Evolutionary conservation across 2,888 invertebrate species (phyloP).

Genomic region (Macaria liturata): DNA sequence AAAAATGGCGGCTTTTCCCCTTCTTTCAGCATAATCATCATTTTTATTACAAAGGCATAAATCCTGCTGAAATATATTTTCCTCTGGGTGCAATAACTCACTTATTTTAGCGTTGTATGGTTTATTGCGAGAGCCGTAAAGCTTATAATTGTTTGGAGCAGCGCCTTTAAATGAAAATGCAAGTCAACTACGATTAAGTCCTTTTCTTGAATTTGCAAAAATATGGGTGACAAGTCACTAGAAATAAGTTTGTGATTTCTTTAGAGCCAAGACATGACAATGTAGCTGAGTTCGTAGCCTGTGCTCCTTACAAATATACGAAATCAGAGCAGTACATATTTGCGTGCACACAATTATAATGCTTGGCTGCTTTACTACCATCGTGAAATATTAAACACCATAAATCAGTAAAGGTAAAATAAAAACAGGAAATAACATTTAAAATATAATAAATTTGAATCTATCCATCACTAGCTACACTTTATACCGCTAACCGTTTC

Average conservation of each 20-base stretch:
- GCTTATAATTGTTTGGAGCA: slow-evolving; percentile 16
- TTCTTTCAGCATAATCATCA: slow-evolving; percentile 17
- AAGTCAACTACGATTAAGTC: slow-evolving; percentile 26
- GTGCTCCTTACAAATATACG: too few relatives aligned
- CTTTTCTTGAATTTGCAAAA: slow-evolving; percentile 30
- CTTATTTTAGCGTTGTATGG: not conserved
- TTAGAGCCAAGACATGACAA: too few relatives aligned
- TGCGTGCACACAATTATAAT: too few relatives aligned
- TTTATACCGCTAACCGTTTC: too few relatives aligned
- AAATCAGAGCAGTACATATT: too few relatives aligned
- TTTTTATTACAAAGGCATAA: slow-evolving; percentile 20
- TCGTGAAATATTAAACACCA: too few relatives aligned
- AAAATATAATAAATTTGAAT: too few relatives aligned
- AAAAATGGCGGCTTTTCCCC: slow-evolving; percentile 7
- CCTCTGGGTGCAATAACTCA: slow-evolving; percentile 11
- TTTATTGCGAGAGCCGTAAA: slow-evolving; percentile 13
- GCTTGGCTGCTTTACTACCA: too few relatives aligned
- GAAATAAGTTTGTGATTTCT: not conserved
- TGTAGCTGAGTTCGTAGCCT: too few relatives aligned
- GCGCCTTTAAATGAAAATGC: slow-evolving; percentile 24
- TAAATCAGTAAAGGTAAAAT: too few relatives aligned
- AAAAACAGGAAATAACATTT: too few relatives aligned
- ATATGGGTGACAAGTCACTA: slow-evolving; percentile 29
- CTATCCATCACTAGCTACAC: too few relatives aligned
- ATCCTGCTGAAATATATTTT: slow-evolving; percentile 9